Evolutionary conservation across 2,113 vertebrate species (phyloP).

Genomic region (Xenus cinereus): DNA sequence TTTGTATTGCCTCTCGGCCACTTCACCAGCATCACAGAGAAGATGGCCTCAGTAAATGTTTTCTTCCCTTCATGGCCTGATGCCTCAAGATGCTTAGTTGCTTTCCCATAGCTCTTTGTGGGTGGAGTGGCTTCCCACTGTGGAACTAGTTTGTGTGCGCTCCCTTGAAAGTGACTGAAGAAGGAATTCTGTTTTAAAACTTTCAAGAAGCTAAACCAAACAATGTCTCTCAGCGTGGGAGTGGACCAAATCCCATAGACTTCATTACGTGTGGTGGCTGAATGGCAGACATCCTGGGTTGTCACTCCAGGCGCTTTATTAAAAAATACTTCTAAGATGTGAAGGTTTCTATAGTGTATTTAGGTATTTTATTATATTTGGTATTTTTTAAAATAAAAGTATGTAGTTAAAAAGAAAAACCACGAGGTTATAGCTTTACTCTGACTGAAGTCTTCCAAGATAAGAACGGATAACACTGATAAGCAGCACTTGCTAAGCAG

Average conservation of each 20-base stretch:
- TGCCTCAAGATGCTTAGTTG: neutral
- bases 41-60: neutral
- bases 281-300: neutral
- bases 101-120: neutral
- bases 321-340: neutral
- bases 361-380: neutral
- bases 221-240: neutral
- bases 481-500: neutral
- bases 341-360: neutral
- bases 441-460: neutral
- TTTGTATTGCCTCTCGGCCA: neutral
- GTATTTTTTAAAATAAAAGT: neutral
- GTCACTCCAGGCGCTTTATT: neutral
- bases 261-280: neutral
- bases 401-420: neutral
- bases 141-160: neutral
- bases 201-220: constrained; percentile 9
- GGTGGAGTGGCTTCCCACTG: neutral
- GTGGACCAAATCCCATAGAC: neutral
- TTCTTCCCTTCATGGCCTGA: neutral
- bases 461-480: neutral
- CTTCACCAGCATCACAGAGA: neutral
- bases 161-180: neutral
- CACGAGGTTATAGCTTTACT: neutral
- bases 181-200: constrained; percentile 16